phyloP scores from a whole-genome alignment of 2,888 invertebrate species.

The Troides oblongomaculatus region DNA sequence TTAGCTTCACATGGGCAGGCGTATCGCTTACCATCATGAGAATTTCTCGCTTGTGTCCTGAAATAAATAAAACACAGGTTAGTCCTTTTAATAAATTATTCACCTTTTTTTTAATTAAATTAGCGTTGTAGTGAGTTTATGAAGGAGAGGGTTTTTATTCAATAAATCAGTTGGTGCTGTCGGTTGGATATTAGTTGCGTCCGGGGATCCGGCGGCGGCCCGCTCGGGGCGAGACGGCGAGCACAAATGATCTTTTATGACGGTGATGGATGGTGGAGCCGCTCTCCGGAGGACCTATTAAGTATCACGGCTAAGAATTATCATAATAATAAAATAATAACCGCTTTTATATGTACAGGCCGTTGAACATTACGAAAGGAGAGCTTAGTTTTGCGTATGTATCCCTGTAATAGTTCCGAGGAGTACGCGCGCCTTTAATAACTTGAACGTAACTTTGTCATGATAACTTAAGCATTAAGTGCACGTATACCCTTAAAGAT shows the following conservation, averaged over 20 bases:
- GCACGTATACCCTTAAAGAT: too few species aligned
- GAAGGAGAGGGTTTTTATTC: slow-evolving; percentile 64
- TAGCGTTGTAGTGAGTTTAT: slow-evolving; percentile 59
- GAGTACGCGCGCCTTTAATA: too few species aligned
- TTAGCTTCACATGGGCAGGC: too few species aligned
- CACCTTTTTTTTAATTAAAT: slow-evolving; percentile 41
- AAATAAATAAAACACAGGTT: too few species aligned
- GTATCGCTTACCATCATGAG: too few species aligned
- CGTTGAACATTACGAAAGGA: too few species aligned
- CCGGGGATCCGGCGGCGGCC: slow-evolving; percentile 55
- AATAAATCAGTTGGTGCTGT: slow-evolving; percentile 70
- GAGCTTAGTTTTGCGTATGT: too few species aligned
- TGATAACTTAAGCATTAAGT: too few species aligned
- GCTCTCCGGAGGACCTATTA: slow-evolving; percentile 44
- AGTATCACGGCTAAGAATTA: slow-evolving; percentile 39
- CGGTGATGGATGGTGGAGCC: slow-evolving; percentile 61
- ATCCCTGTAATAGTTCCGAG: too few species aligned
- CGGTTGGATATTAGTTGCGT: slow-evolving; percentile 63
- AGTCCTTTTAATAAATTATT: too few species aligned
- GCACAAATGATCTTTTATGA: slow-evolving; percentile 65
- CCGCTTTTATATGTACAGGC: slow-evolving; percentile 1
- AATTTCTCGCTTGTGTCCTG: too few species aligned
- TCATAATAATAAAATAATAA: slow-evolving; percentile 21
- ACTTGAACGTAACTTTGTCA: too few species aligned
- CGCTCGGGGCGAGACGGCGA: slow-evolving; percentile 47